Evolutionary conservation across 1,140 invertebrate species (phyloP).

Genomic region (Sarcophaga peregrina): DNA sequence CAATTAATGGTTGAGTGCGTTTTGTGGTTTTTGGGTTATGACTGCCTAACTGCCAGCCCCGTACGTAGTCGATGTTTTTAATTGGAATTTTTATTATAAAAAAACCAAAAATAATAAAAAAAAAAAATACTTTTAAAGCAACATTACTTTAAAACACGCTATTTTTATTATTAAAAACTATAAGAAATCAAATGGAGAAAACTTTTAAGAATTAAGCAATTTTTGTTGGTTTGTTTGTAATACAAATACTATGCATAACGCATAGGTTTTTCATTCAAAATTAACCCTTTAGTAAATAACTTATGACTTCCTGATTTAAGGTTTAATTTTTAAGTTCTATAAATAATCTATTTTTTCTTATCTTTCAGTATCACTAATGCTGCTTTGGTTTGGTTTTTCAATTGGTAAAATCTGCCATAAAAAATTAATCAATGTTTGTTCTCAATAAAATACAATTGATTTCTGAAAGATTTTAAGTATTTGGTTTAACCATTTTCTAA

Average conservation of each 20-base stretch:
- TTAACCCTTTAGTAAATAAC: too few species aligned
- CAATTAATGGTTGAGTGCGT: background rate
- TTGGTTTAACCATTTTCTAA: too few species aligned
- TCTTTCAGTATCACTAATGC: too few species aligned
- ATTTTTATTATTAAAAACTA: background rate
- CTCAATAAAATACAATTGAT: background rate
- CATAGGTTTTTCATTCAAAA: too few species aligned
- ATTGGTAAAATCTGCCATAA: background rate
- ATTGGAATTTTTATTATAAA: too few species aligned
- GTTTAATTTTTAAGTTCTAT: background rate
- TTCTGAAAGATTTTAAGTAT: too few species aligned
- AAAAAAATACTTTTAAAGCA: background rate
- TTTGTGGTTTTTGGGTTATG: conserved; percentile 24
- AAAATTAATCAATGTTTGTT: conserved; percentile 1
- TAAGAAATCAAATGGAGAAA: background rate
- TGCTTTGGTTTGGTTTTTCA: background rate
- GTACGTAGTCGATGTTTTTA: too few species aligned
- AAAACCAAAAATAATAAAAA: background rate
- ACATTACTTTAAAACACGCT: conserved; percentile 8
- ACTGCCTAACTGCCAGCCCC: background rate
- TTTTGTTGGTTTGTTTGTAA: background rate
- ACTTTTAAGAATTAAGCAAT: background rate
- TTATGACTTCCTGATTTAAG: background rate
- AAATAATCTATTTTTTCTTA: too few species aligned
- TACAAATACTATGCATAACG: too few species aligned